Evolutionary conservation across 2,888 invertebrate species (phyloP).

Genomic region (Synanthedon vespiformis): DNA sequence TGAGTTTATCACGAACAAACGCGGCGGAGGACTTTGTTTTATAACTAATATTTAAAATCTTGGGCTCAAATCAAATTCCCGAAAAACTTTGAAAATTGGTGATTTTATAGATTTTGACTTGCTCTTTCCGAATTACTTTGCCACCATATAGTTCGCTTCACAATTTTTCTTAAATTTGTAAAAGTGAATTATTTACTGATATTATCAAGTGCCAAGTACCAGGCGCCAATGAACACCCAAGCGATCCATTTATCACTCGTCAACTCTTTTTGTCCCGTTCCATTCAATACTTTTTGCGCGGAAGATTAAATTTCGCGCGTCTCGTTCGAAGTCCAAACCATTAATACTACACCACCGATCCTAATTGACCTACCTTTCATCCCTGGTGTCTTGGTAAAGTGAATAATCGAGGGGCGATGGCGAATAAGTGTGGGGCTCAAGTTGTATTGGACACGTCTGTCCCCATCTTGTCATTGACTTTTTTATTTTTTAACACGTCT

Average conservation of each 20-base stretch:
- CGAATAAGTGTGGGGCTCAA: not conserved
- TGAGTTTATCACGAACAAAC: too few species aligned
- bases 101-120: too few species aligned
- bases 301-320: constrained; percentile 65
- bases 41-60: too few species aligned
- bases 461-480: constrained; percentile 44
- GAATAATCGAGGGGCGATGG: not conserved
- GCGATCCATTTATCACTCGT: constrained; percentile 53
- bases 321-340: constrained; percentile 52
- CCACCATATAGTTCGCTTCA: too few species aligned
- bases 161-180: not conserved
- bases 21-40: too few species aligned
- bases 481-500: constrained; percentile 55
- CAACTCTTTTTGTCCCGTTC: constrained; percentile 51
- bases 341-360: constrained; percentile 47
- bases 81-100: too few species aligned
- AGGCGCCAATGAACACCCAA: constrained; percentile 35
- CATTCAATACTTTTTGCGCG: constrained; percentile 65
- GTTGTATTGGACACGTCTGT: constrained; percentile 21
- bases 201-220: constrained; percentile 10
- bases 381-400: not conserved
- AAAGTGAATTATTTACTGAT: not conserved
- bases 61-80: too few species aligned
- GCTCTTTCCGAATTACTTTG: too few species aligned
- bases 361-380: constrained; percentile 21